phyloP scores from a whole-genome alignment of 2,797 vertebrate species.

The Pseudochirops cupreus region DNA sequence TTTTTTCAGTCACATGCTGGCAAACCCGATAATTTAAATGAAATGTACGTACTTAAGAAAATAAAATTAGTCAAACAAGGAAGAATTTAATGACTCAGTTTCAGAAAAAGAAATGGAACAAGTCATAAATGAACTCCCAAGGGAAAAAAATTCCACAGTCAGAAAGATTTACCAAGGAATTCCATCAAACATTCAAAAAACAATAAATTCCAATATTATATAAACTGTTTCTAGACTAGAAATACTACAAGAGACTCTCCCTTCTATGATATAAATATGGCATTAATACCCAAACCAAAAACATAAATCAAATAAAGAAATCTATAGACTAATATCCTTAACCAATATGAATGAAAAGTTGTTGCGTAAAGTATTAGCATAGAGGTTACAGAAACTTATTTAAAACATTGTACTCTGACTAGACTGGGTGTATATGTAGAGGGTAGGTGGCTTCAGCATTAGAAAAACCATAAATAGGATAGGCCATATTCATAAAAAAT shows the following conservation, averaged over 20 bases:
- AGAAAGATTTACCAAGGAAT: not conserved
- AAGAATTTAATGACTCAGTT: not conserved
- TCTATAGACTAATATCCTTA: not conserved
- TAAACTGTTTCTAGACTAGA: not conserved
- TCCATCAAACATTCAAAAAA: too few species aligned
- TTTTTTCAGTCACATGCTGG: not conserved
- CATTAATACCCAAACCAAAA: not conserved
- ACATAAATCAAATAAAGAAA: not conserved
- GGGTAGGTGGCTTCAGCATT: not conserved
- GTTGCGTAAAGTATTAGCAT: not conserved
- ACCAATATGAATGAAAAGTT: not conserved
- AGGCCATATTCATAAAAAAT: not conserved
- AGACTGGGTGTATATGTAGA: not conserved
- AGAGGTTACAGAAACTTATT: not conserved
- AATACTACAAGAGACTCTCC: not conserved
- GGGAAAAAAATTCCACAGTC: not conserved
- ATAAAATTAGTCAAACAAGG: not conserved
- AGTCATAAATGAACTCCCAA: not conserved
- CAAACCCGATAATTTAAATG: not conserved
- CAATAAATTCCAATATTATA: too few species aligned
- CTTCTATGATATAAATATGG: not conserved
- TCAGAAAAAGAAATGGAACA: not conserved
- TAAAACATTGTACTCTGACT: not conserved
- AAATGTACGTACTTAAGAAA: not conserved
- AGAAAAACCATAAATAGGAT: not conserved